These are phyloP conservation scores for Rhincodon typus DNA, from an alignment of 2,797 vertebrate genomes.

Conservation along the genomic window DNA sequence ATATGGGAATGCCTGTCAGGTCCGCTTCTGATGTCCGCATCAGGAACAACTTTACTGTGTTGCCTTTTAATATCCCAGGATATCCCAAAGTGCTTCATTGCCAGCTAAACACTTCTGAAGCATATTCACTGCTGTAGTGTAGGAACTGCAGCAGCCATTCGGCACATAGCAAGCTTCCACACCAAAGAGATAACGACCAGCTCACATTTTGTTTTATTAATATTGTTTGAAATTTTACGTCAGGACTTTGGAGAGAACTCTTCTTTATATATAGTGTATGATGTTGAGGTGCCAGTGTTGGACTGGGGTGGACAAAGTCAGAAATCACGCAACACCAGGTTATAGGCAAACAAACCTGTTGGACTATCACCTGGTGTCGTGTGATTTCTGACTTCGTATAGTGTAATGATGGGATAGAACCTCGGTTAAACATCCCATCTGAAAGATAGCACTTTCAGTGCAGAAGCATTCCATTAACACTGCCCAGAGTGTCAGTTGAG, in stretches of 20 bases:
- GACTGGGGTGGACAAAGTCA: too few relatives aligned
- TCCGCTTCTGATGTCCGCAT: neutral
- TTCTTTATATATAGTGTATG: too few relatives aligned
- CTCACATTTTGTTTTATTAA: neutral
- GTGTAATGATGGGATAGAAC: neutral
- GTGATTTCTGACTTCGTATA: neutral
- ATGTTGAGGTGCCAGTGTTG: too few relatives aligned
- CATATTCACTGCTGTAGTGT: neutral
- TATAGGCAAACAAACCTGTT: too few relatives aligned
- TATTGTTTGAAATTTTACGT: neutral
- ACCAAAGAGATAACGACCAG: neutral
- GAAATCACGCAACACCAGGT: too few relatives aligned
- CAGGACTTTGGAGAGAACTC: neutral
- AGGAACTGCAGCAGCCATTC: neutral
- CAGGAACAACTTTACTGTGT: neutral
- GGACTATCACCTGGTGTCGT: too few relatives aligned
- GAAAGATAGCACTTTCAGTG: neutral
- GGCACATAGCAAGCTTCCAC: neutral
- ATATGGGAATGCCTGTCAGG: neutral
- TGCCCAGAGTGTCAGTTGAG: neutral
- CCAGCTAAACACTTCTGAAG: neutral
- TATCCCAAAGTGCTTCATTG: neutral
- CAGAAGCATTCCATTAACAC: neutral
- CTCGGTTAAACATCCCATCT: neutral
- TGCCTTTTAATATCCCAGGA: neutral